Base-by-base conservation (phyloP, 2,113 vertebrate genomes). In the Equus przewalskii region DNA sequence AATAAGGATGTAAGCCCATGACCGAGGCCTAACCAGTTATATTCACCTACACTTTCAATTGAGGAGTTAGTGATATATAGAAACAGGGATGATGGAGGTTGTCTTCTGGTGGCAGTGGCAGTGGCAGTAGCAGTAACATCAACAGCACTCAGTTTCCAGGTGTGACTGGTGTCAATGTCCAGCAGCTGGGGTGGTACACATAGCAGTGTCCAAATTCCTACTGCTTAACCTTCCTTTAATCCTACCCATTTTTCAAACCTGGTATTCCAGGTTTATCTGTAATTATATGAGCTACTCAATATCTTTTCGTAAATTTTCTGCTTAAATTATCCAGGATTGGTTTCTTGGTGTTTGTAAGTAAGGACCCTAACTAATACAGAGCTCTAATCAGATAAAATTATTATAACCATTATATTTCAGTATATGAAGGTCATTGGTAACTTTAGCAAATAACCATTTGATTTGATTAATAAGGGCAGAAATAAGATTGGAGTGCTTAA, bases 291-390 rank as follows among this genome's bases (percentile, higher is more conserved):
- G 46, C 41, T 91, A 28, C 33, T 49, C 70, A 64, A 13, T 79
- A 11, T 90, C 64, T 83, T 84, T 93, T 82, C 36, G 30, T 85
- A 19, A 73, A 54, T 70, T 79, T 93, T 87, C 41, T 88, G 26
- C 41, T 49, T 67, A 64, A 46, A 72, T 65, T 41, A 69, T 44
- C n/a, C 62, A 78, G 7, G 2, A 24, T 89, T 93, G 15, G 30
- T 76, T 83, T 93, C 70, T 91, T 91, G 49, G 36, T 75, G 3
- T 96, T 69, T 95, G 65, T 58, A 76, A 49, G 15, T 92, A 81
- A 80, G 41, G 36, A 76, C 41, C 4, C 19, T 26, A 6, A 49
- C 24, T 90, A 79, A 67, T 67, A 79, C 6, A 36, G 16, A 82
- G 88, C 84, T 44, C 70, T 81, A 89, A 54, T 49, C 22, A 67